These are phyloP conservation scores for Sorex maritimensis DNA, from an alignment of 2,797 vertebrate species.

Conservation along the genomic window DNA sequence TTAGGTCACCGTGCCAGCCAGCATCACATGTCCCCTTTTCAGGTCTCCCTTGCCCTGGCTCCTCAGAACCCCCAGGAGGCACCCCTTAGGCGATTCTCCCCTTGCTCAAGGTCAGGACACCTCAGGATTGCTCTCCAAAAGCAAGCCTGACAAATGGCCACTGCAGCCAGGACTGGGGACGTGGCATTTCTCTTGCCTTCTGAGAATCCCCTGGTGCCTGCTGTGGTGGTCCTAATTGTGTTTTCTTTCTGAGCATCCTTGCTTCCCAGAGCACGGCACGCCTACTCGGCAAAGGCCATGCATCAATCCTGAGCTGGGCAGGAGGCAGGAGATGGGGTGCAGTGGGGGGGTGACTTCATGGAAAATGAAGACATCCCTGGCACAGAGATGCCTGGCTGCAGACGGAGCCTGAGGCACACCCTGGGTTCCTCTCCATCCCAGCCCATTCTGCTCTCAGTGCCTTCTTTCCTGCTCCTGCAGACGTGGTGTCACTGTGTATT, in stretches of 20 bases:
- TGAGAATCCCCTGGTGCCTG: slow-evolving; percentile 38
- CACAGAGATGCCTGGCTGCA: background rate
- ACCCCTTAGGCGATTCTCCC: background rate
- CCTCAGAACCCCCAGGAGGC: background rate
- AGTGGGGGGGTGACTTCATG: background rate
- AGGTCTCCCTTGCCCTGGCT: accelerated
- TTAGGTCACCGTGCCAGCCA: background rate
- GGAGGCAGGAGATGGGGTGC: background rate
- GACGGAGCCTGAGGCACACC: slow-evolving; percentile 66
- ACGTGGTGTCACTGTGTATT: background rate
- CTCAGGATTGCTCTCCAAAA: slow-evolving; percentile 48
- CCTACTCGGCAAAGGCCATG: slow-evolving; percentile 71
- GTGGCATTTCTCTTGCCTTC: slow-evolving; percentile 82
- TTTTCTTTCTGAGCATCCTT: slow-evolving; percentile 3
- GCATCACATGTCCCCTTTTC: too few species aligned
- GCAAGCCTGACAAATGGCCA: slow-evolving; percentile 77
- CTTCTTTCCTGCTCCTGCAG: background rate
- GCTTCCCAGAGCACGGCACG: slow-evolving; percentile 16
- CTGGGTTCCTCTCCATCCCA: background rate
- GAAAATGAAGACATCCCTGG: background rate
- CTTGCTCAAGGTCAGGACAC: slow-evolving; percentile 62
- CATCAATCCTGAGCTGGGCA: slow-evolving; percentile 60
- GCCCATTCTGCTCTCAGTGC: background rate
- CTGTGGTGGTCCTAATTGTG: slow-evolving; percentile 46
- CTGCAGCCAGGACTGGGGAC: slow-evolving; percentile 17